Evolutionary conservation across 1,140 invertebrate genomes (phyloP).

Genomic region (Apis laboriosa): DNA sequence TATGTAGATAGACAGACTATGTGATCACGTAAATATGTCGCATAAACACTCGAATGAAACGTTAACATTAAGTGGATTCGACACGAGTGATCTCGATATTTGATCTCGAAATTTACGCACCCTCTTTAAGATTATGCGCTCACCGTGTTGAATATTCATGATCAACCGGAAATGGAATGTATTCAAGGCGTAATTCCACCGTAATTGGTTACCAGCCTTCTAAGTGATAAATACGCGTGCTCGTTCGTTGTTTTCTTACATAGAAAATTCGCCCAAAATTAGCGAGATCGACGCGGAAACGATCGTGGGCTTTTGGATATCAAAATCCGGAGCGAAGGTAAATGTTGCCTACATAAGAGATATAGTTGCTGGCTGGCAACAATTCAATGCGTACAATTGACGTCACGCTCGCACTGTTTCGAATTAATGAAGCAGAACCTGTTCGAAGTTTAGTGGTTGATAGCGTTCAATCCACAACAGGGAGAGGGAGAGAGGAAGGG

Average conservation of each 20-base stretch:
- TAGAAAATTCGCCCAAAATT: background rate
- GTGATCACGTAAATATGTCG: background rate
- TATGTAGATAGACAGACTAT: too few relatives aligned
- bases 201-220: background rate
- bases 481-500: background rate
- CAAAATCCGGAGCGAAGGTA: background rate
- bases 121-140: conserved; percentile 62
- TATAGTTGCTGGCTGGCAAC: background rate
- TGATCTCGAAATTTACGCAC: conserved; percentile 57
- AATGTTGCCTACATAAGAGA: background rate
- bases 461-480: background rate
- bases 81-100: background rate
- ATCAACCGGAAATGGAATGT: conserved; percentile 39
- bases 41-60: background rate
- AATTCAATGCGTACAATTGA: conserved; percentile 23
- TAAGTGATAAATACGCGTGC: background rate
- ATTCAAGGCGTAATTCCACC: conserved; percentile 18
- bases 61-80: background rate
- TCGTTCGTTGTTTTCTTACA: background rate
- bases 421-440: conserved; percentile 35
- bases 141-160: conserved; percentile 67
- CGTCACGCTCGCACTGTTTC: conserved; percentile 29
- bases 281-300: too few relatives aligned
- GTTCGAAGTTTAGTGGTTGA: conserved; percentile 15
- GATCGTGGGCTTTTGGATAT: background rate